These are phyloP conservation scores for Siniperca chuatsi DNA, from an alignment of 2,113 vertebrate species.

Conservation along the genomic window DNA sequence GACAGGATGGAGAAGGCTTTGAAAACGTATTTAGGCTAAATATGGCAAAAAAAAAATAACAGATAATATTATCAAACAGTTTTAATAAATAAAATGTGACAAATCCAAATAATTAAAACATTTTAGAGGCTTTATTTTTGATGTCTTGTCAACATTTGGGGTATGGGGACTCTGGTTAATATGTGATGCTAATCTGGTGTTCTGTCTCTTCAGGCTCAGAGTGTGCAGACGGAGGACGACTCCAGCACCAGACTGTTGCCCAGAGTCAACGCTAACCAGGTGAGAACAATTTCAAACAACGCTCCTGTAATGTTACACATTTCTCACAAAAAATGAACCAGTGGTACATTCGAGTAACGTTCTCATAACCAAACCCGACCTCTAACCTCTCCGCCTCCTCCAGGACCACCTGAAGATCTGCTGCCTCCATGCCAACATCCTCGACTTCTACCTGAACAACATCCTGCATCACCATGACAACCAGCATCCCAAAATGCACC, in stretches of 20 bases:
- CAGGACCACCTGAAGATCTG: constrained; percentile 70
- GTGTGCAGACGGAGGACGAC: constrained; percentile 30
- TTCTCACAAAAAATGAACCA: neutral
- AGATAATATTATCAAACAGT: too few relatives aligned
- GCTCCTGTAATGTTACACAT: neutral
- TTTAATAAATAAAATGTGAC: too few relatives aligned
- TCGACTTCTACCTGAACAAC: constrained; percentile 75
- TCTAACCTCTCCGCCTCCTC: neutral
- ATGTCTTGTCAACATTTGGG: neutral
- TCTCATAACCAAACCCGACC: neutral
- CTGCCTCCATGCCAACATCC: constrained; percentile 81
- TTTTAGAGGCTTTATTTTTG: neutral
- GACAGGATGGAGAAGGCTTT: too few relatives aligned
- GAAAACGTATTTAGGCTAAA: too few relatives aligned
- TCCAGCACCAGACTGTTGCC: constrained; percentile 50
- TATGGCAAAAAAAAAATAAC: too few relatives aligned
- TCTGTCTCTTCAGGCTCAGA: constrained; percentile 57
- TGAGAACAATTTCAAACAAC: neutral
- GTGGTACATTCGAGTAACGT: neutral
- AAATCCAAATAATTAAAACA: too few relatives aligned
- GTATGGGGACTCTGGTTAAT: neutral
- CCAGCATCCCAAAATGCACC: constrained; percentile 35
- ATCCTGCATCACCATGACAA: constrained; percentile 48
- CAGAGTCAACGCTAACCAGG: neutral
- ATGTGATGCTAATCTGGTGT: neutral